Conservation (phyloP, 1,140 invertebrate species). For the Theocolax elegans region DNA sequence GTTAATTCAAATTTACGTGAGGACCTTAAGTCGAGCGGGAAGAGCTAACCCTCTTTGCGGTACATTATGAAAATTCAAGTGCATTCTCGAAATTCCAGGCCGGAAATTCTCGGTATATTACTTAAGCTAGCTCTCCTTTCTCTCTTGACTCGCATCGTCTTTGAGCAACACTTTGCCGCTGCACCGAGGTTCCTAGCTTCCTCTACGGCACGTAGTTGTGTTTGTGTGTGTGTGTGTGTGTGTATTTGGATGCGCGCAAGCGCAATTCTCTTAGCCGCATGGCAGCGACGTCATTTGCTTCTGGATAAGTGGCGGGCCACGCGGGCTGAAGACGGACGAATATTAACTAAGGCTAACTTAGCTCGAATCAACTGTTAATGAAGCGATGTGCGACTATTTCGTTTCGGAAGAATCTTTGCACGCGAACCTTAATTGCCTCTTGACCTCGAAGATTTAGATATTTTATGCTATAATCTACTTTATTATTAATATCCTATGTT, state of each 20-base stretch:
- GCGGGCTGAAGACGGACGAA: too few species aligned
- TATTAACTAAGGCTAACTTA: slow-evolving; percentile 23
- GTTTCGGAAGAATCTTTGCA: not conserved
- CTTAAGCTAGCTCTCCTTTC: not conserved
- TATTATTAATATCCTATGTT: too few species aligned
- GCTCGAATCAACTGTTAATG: slow-evolving; percentile 22
- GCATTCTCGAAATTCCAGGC: not conserved
- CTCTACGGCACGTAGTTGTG: not conserved
- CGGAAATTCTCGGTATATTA: not conserved
- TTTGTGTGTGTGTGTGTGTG: not conserved
- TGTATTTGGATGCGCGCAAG: not conserved
- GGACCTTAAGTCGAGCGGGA: too few species aligned
- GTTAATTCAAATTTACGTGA: too few species aligned
- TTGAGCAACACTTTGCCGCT: slow-evolving; percentile 5
- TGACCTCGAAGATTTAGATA: too few species aligned
- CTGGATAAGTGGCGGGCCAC: not conserved
- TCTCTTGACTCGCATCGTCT: not conserved
- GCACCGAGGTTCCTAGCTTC: not conserved
- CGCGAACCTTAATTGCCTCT: not conserved
- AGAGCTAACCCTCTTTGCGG: not conserved
- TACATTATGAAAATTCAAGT: slow-evolving; percentile 11
- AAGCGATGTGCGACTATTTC: not conserved
- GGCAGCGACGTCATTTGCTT: slow-evolving; percentile 9
- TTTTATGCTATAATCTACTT: too few species aligned
- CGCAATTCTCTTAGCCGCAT: slow-evolving; percentile 16